A percentile compares a stretch with the other conserved stretches of the same genome.
Evolutionary conservation across 2,888 invertebrate genomes (phyloP).

Genomic region (Bruchidius siliquastri): DNA sequence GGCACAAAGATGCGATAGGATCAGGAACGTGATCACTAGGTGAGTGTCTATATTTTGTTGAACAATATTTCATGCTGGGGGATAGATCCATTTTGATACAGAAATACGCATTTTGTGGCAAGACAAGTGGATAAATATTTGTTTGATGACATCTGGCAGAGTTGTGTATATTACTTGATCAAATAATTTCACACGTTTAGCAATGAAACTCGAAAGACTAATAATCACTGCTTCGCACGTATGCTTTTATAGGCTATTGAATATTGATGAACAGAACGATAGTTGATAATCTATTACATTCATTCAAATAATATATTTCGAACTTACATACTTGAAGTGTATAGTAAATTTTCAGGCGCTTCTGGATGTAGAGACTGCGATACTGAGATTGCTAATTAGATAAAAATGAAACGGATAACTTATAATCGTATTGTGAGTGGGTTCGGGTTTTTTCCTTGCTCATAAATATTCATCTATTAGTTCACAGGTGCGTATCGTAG

Average conservation of each 20-base stretch:
- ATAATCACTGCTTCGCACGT: background rate
- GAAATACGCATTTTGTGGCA: background rate
- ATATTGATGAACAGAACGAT: background rate
- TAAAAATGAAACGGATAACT: background rate
- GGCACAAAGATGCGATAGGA: too few species aligned
- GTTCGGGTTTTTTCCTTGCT: background rate
- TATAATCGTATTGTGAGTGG: background rate
- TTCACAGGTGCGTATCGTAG: background rate
- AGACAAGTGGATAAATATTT: background rate
- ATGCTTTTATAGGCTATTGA: background rate
- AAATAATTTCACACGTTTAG: background rate
- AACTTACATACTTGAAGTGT: background rate
- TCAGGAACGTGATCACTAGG: background rate
- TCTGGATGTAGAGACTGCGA: background rate
- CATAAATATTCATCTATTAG: background rate
- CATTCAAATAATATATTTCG: background rate
- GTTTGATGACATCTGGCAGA: conserved; percentile 5
- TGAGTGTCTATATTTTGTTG: background rate
- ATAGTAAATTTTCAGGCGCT: too few species aligned
- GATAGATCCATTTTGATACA: background rate
- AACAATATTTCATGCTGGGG: background rate
- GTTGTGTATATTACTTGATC: conserved; percentile 7
- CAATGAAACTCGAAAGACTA: background rate
- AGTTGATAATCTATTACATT: background rate
- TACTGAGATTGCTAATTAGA: background rate